phyloP scores from a whole-genome alignment of 2,797 vertebrate species.

The Hyperoplus lanceolatus region DNA sequence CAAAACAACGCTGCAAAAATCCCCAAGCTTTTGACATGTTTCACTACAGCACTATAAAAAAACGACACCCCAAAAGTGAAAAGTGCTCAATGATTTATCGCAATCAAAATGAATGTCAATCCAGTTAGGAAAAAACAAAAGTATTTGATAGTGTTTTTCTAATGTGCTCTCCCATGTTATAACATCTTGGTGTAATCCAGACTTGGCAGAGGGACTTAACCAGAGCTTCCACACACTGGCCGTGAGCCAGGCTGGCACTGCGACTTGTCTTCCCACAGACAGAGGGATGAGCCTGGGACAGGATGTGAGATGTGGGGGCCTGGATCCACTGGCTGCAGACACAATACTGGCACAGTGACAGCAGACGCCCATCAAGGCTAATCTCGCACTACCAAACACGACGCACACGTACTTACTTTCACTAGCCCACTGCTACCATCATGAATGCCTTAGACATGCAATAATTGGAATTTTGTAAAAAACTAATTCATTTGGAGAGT shows the following conservation, averaged over 20 bases:
- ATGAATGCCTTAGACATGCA: no score
- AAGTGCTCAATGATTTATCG: slow-evolving; percentile 13
- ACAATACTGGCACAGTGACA: slow-evolving; percentile 88
- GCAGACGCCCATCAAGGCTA: slow-evolving; percentile 75
- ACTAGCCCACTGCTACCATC: background rate
- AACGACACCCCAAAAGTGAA: slow-evolving; percentile 4
- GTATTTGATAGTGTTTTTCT: slow-evolving; percentile 63
- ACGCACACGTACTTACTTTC: background rate
- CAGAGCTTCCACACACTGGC: slow-evolving; percentile 76
- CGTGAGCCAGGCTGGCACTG: slow-evolving; percentile 75
- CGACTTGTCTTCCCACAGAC: slow-evolving; percentile 81
- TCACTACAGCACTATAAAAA: background rate
- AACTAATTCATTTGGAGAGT: background rate
- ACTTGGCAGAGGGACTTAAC: slow-evolving; percentile 76
- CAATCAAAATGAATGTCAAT: slow-evolving; percentile 27
- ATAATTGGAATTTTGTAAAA: background rate
- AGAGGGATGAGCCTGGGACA: slow-evolving; percentile 80
- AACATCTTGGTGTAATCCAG: slow-evolving; percentile 77
- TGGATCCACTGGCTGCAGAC: slow-evolving; percentile 79
- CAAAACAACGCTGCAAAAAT: slow-evolving; percentile 39
- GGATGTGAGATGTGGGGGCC: slow-evolving; percentile 75
- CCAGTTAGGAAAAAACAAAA: slow-evolving; percentile 52
- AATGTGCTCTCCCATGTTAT: slow-evolving; percentile 70
- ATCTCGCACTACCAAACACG: slow-evolving; percentile 62
- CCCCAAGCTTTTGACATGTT: slow-evolving; percentile 20